Evolutionary conservation across 2,113 vertebrate species (phyloP), one percentile per base, ranked within the genome.

Genomic region (Stomatorhinus ivindoensis): DNA sequence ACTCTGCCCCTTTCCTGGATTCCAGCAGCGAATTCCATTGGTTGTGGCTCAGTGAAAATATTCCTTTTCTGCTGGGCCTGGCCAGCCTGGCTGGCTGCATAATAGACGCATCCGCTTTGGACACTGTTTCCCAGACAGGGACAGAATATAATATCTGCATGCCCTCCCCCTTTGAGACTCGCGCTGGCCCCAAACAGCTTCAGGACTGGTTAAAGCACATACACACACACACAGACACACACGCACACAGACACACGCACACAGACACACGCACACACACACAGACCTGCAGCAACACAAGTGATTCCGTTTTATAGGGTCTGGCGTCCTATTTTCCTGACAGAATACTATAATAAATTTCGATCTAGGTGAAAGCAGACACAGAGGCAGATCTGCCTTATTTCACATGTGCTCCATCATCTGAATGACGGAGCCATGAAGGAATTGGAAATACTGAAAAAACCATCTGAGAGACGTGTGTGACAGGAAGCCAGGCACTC

Each of bases 51-150:
- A 90, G 91, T 92, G 90, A 92, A 92, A 92, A 91, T 87, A 87
- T 89, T 88, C 89, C 58, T 88, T 42, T 39, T 48, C 10, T 27
- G 65, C 65, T 53, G 0, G 35, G 50, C 15, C 50, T 7, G 35
- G 50, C 44, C 65, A 31, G 85, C 85, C 21, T 2, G 48, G 24
- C 4, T 21, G 11, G 35, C 31, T 55, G 90, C 87, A 91, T 91
- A 91, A 90, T 88, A 91, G 90, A 69, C 90, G 89, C 92, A 90
- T 92, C 92, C 90, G 90, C 89, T 90, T 91, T 90, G 91, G 90
- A 91, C 89, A 88, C 87, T 69, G 89, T 46, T 42, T 91, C 91
- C 90, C 92, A 89, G 86, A 92, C 89, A 90, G 88, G 87, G 83
- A 88, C 88, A 91, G 90, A 91, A 91, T 91, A 91, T 88, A 91